Evolutionary conservation across 2,113 vertebrate genomes (phyloP).

Genomic region (Crotalus viridis): DNA sequence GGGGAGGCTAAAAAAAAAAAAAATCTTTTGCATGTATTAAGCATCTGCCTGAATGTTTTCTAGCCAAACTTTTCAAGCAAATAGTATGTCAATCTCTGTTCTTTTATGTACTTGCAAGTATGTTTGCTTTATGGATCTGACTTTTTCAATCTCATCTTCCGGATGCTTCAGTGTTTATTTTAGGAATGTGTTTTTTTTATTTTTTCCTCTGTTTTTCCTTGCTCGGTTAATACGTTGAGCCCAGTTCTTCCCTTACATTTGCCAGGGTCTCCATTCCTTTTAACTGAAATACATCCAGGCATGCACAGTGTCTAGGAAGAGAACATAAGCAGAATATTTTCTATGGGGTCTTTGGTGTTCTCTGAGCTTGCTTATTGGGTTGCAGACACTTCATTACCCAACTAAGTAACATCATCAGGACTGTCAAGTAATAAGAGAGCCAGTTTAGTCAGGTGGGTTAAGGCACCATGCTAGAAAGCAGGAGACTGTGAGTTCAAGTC

Average conservation of each 20-base stretch:
- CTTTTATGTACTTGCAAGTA: background rate
- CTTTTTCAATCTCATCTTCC: background rate
- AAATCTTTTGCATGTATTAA: constrained; percentile 7
- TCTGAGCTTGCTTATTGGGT: background rate
- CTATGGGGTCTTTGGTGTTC: background rate
- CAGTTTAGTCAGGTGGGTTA: no score
- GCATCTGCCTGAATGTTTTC: constrained; percentile 19
- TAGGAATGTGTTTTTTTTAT: background rate
- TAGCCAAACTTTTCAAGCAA: constrained; percentile 1
- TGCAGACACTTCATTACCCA: background rate
- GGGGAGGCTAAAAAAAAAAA: background rate
- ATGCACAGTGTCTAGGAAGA: background rate
- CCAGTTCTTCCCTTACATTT: background rate
- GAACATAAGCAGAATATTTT: background rate
- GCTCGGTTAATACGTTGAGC: background rate
- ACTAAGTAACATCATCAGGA: background rate
- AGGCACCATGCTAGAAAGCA: no score
- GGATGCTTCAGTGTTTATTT: background rate
- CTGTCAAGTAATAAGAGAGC: no score
- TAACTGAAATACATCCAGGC: background rate
- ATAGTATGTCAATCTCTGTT: background rate
- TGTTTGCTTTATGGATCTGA: background rate
- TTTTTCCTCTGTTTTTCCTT: background rate
- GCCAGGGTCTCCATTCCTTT: background rate
- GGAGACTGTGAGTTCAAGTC: no score